Base-by-base conservation (phyloP, 2,797 vertebrate genomes). In the Gallinago solitaria region DNA sequence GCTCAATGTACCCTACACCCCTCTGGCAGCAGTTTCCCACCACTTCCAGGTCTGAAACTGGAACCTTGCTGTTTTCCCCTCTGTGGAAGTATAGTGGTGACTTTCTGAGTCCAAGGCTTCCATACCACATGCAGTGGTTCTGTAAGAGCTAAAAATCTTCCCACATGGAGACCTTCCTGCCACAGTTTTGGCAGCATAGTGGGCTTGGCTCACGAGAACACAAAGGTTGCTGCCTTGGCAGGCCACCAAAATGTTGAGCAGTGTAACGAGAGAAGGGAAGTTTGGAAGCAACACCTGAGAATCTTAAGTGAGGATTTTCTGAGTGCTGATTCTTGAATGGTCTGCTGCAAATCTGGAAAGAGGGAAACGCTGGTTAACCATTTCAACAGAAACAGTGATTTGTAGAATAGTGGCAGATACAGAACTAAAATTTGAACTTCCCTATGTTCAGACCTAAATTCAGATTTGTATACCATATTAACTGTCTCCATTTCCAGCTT, bases 281-380 rank as follows among this genome's bases (percentile, higher is more conserved):
- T 79, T 82, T 67, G 67, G 78, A 87, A 89, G 60, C 18, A 69
- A 6, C n/a, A 57, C n/a, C 68, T 96, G 59, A 54, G 63, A 67
- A 35, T 65, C 65, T 63, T 59, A 32, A 54, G 27, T 43, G 43
- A 83, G 28, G 41, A 35, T 87, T 92, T 93, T 73, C 54, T 90
- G 9, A 0, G 0, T 53, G 17, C 17, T 60, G 51, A 20, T 71
- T 64, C 28, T 84, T 54, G 28, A 85, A n/a, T 45, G 23, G 5
- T 84, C 50, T 69, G 30, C 13, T 90, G 77, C 41, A 82, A 63
- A 84, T 23, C 16, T 67, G 28, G 35, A 19, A 39, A 32, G n/a
- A 60, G 28, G 14, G 39, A 79, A 69, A 18, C 2, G 2, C 10
- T 79, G 33, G 16, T 67, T 69, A 76, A 45, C n/a, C 3, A 3